Base-by-base conservation (phyloP, 2,797 vertebrate genomes). In the Furcifer pardalis region DNA sequence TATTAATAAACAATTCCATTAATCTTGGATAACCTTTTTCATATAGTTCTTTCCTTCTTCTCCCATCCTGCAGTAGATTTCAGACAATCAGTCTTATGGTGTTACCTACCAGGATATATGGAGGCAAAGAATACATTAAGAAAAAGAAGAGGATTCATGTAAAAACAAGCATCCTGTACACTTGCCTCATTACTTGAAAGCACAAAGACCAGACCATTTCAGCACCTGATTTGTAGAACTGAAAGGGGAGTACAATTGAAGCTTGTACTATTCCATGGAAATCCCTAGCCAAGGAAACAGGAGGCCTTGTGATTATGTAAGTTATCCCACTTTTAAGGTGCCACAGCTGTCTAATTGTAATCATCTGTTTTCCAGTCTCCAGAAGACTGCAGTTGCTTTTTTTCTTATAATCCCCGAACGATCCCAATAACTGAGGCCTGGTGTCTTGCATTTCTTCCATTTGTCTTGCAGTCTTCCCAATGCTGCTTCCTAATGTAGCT, bases 101-200 rank as follows among this genome's bases (percentile, higher is more conserved):
- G 62, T 44, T 81, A 1, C 89, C 88, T 92, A 62, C 83, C 80
- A 89, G 89, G 85, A 89, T 89, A 88, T 77, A 25, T 71, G 86
- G 74, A 89, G 59, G 82, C 83, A 91, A 90, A 91, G 80, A 90
- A 87, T 87, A 69, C 69, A 40, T 85, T 84, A 89, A 90, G 86
- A 44, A 62, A 44, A 30, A 37, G 75, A 72, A 84, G 37, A 90
- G 60, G 78, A 84, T 62, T 13, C 13, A 66, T 80, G 15, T 42
- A 40, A 87, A 90, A 49, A 68, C 60, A 83, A 82, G 82, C 15
- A 5, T 87, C 87, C 75, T 84, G 68, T 68, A 75, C 12, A 1
- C 30, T 84, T 81, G 19, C 59, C 56, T 89, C n/a, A 35, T 89
- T 89, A 82, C 25, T 46, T 89, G 79, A 8, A 30, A 87, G 9